Evolutionary conservation across 2,888 invertebrate genomes (phyloP).

Genomic region (Cheilosia vernalis): DNA sequence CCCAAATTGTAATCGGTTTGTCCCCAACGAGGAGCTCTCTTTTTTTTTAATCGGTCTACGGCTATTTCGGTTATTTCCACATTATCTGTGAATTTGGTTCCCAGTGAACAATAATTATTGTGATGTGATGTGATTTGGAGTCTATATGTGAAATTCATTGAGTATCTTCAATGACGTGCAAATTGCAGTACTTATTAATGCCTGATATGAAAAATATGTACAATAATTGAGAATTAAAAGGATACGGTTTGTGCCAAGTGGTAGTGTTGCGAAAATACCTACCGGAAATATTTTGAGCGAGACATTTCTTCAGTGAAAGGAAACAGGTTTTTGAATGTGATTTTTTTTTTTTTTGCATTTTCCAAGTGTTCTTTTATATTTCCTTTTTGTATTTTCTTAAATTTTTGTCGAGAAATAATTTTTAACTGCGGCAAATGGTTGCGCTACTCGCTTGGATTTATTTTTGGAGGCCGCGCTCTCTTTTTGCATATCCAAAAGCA

Average conservation of each 20-base stretch:
- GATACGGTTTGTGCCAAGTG: background rate
- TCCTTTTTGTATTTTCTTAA: constrained; percentile 1
- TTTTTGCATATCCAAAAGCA: constrained; percentile 18
- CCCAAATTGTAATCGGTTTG: constrained; percentile 5
- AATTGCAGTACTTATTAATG: background rate
- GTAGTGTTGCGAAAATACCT: constrained; percentile 1
- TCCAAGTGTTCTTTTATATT: too few relatives aligned
- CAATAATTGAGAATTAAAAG: background rate
- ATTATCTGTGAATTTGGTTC: background rate
- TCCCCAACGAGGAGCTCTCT: constrained; percentile 1
- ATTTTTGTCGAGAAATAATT: constrained; percentile 4
- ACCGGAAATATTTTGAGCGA: constrained; percentile 31
- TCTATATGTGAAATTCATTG: background rate
- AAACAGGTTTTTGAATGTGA: constrained; percentile 3
- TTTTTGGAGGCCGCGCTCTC: constrained; percentile 67
- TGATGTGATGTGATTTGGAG: constrained; percentile 20
- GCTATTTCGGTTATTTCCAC: background rate
- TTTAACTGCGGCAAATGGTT: constrained; percentile 29
- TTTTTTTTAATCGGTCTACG: constrained; percentile 9
- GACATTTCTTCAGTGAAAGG: background rate
- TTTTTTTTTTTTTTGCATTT: constrained; percentile 14
- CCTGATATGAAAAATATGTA: background rate
- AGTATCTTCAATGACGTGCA: background rate
- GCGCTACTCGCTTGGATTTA: constrained; percentile 60
- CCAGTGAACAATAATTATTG: constrained; percentile 1